Evolutionary conservation across 2,888 invertebrate species (phyloP), one percentile per base, ranked within the genome.

Genomic region (Erebia ligea): DNA sequence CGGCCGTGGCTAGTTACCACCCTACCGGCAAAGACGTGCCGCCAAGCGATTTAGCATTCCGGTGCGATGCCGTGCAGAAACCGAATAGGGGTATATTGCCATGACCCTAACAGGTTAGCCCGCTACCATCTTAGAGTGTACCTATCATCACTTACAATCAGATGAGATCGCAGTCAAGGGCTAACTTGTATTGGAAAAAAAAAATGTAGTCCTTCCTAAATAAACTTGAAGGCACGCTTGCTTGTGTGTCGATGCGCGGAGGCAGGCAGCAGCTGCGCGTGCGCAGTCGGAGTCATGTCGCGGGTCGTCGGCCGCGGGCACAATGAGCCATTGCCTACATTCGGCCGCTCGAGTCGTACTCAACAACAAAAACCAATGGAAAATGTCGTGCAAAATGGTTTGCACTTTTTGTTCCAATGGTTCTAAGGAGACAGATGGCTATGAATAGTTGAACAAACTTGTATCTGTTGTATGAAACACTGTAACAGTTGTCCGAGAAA

Each of bases 261-360:
- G 56, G 42, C 69, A 10, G 15, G 58, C 25, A 21, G 71, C 71
- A 72, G 68, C 68, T 67, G 69, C 65, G 25, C 25, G 25, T 8
- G 25, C 61, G 19, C 21, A 21, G 54, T 40, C 42, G 68, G 52
- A 66, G 73, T 72, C 73, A 72, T 71, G 72, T 66, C 64, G 73
- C 71, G 69, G 75, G 75, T 75, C 75, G 73, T 65, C 75, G 73
- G 65, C 75, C 75, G 73, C 65, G 54, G 25, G 25, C 48, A 56
- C 64, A 70, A 70, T 61, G 65, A 71, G 59, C 48, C 5, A 17
- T 57, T 45, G 21, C 56, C 42, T 52, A 66, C 66, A 61, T n/a
- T 59, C 61, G 52, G 13, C 15, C 40, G 19, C 34, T 9, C 21
- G 19, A 58, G 11, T 42, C 58, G 58, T 48, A 66, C 65, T 34